Conservation (phyloP, 2,888 invertebrate species). For the Lasiommata megera region DNA sequence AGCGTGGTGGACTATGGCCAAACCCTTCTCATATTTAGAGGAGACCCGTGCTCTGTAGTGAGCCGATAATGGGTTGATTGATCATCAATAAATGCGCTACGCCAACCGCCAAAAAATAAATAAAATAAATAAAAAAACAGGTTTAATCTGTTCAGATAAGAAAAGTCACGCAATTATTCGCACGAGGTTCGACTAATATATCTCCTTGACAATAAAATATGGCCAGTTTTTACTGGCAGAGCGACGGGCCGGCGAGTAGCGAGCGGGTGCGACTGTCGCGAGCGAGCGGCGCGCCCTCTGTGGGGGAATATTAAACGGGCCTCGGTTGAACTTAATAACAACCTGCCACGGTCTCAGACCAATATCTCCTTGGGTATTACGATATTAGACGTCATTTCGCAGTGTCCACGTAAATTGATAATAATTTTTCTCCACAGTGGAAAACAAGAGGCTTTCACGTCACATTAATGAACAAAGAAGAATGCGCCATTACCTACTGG, state of each 20-base stretch:
- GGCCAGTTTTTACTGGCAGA: constrained; percentile 67
- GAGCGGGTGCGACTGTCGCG: constrained; percentile 71
- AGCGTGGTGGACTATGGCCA: too few relatives aligned
- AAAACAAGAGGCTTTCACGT: constrained; percentile 2
- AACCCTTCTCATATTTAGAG: too few relatives aligned
- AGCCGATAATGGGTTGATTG: too few relatives aligned
- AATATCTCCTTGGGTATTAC: constrained; percentile 22
- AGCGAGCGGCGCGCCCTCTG: constrained; percentile 66
- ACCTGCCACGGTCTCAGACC: constrained; percentile 51
- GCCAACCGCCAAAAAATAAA: constrained; percentile 1
- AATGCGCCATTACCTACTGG: background rate
- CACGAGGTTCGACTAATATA: constrained; percentile 72
- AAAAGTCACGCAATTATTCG: constrained; percentile 68
- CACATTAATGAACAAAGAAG: constrained; percentile 7
- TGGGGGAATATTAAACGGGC: constrained; percentile 73
- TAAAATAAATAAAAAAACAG: constrained; percentile 1
- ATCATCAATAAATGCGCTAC: background rate
- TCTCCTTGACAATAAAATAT: constrained; percentile 77
- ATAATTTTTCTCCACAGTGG: background rate
- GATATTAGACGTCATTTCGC: background rate
- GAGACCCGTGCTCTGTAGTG: too few relatives aligned
- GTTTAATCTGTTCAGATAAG: constrained; percentile 29
- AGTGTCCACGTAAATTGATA: background rate
- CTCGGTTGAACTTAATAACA: constrained; percentile 56
- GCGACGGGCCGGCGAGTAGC: constrained; percentile 57